Base-by-base conservation (phyloP, 2,888 invertebrate genomes). In the Sturmia bella region DNA sequence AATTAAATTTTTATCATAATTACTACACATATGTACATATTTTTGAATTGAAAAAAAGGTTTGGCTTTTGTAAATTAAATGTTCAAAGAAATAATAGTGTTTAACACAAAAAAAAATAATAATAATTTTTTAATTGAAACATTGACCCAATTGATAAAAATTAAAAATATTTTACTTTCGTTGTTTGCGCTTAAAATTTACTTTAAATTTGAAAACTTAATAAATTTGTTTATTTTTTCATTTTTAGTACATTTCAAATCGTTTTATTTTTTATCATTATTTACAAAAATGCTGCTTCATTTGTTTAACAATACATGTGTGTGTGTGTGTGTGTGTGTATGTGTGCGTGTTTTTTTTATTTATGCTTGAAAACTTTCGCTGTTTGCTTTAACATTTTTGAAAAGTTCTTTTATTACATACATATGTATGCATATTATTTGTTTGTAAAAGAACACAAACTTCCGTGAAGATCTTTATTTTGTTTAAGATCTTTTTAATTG, bases 71-170 rank as follows among this genome's bases (percentile, higher is more conserved):
- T 9, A 32, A 32, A 32, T 7, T 6, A 32, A 32, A 27, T 27
- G 3, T 27, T 32, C 9, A 32, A 32, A 32, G 9, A 32, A 32
- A 32, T 9, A 32, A 32, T 7, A 56, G 15, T 39, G 45, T 54
- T 74, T 52, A 21, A 56, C 56, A 50, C 32, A 32, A 48, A 54
- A 17, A 32, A n/a, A n/a, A n/a, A n/a, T n/a, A n/a, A n/a, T n/a
- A n/a, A n/a, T n/a, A n/a, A n/a, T 32, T 57, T 2, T 66, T 50
- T 41, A 72, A 43, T 57, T 43, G 41, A 59, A 72, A 57, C 19
- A 66, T 59, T 78, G 78, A 72, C 78, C 78, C 52, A 72, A 43
- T 57, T 50, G 39, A 66, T 32, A n/a, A 6, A 24, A 27, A 15
- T 54, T 32, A 32, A 32, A 3, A 9, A 9, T 32, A 9, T 32